Base-by-base conservation (phyloP, 2,113 vertebrate species). In the Tupaia chinensis region DNA sequence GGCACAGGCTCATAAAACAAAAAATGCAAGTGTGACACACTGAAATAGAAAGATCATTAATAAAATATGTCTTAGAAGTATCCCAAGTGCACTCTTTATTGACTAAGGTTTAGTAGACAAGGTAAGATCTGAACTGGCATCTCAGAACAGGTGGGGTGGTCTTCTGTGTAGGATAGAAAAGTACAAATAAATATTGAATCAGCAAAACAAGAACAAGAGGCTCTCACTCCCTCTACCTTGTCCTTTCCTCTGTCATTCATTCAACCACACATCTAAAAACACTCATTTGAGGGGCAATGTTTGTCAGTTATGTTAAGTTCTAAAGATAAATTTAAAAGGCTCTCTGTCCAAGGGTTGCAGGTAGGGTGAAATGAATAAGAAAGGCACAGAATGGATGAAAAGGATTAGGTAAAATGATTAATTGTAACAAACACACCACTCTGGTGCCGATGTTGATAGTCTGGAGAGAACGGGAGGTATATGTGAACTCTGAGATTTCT, bases 1-100 rank as follows among this genome's bases (percentile, higher is more conserved):
- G 61, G 66, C 54, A 95, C 13, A 87, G 66, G 7, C 7, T 96
- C 22, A 17, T 89, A 44, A 92, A 95, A 81, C 58, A 87, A 94
- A 95, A 69, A 89, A 66, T 20, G 44, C 23, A 89, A 91, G 22
- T 69, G 19, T 56, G 25, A 60, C 4, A 85, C 1, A 82, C 1
- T 70, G 56, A 91, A 95, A 82, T 77, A 87, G 61, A 84, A 53
- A 29, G 11, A 77, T 91, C 15, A 76, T 58, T 92, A 25, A 92
- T 72, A 70, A 95, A 94, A 54, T 25, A 91, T 73, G 19, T 58
- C 65, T 85, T 94, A 44, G 63, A 87, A 79, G 6, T 85, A 5
- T 78, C 60, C 76, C 72, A 29, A 70, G 27, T 1, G 82, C 20
- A 78, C 22, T 85, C 60, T 60, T 80, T 85, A 54, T 60, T 80